Percentiles rank a stretch among this genome's conserved stretches.
Evolutionary conservation across 1,140 invertebrate genomes (phyloP).

Genomic region (Microplitis mediator): DNA sequence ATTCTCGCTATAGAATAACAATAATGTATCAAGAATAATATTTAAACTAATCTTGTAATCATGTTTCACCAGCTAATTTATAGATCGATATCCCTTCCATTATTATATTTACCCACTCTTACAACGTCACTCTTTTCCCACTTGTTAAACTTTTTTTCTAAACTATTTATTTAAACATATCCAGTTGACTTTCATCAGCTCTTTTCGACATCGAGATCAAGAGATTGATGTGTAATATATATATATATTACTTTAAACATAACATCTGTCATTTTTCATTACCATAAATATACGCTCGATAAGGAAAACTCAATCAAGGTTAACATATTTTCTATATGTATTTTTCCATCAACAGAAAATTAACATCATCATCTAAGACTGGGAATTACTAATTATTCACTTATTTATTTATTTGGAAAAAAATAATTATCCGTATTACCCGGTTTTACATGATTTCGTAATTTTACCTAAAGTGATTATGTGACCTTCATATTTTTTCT

Average conservation of each 20-base stretch:
- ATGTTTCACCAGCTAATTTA: constrained; percentile 19
- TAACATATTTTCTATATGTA: too few species aligned
- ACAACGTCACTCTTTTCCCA: not conserved
- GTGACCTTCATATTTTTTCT: not conserved
- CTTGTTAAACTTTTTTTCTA: not conserved
- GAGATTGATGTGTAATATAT: too few species aligned
- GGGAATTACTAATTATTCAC: too few species aligned
- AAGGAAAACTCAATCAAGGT: too few species aligned
- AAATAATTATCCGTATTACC: not conserved
- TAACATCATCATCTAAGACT: too few species aligned
- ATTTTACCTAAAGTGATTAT: not conserved
- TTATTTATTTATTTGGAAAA: too few species aligned
- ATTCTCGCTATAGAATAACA: not conserved
- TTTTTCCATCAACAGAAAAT: too few species aligned
- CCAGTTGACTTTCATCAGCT: not conserved
- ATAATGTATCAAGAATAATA: not conserved
- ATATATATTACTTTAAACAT: too few species aligned
- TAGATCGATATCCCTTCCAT: constrained; percentile 4
- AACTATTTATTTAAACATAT: not conserved
- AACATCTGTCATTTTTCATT: too few species aligned
- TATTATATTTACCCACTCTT: constrained; percentile 13
- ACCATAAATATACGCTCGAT: too few species aligned
- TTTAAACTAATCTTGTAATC: not conserved
- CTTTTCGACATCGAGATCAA: too few species aligned
- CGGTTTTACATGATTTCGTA: not conserved